Percentiles rank a stretch among this genome's conserved stretches.
Conservation (phyloP, 2,113 vertebrate species). For the Thamnaconus septentrionalis region DNA sequence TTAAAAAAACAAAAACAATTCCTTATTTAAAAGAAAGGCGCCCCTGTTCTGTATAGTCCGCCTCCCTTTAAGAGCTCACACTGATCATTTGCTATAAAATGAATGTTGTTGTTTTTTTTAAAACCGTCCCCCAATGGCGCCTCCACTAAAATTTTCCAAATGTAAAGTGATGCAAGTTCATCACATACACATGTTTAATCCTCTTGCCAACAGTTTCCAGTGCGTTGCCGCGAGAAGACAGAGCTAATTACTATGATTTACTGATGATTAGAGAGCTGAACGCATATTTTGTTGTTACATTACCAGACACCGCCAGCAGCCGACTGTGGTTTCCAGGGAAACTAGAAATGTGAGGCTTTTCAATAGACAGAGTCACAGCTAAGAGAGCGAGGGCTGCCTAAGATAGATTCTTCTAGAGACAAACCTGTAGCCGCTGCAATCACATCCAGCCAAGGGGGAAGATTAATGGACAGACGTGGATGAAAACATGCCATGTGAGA, state of each 20-base stretch:
- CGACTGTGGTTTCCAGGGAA: slow-evolving; percentile 81
- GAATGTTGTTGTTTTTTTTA: slow-evolving; percentile 10
- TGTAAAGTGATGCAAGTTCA: slow-evolving; percentile 9
- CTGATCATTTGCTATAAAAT: slow-evolving; percentile 13
- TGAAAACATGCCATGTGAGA: slow-evolving; percentile 23
- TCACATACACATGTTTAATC: slow-evolving; percentile 30
- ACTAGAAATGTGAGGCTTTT: slow-evolving; percentile 81
- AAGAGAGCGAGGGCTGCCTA: slow-evolving; percentile 75
- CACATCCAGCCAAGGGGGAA: slow-evolving; percentile 49
- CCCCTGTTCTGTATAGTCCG: slow-evolving; percentile 9
- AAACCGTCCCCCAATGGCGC: background rate
- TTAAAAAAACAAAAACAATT: too few relatives aligned
- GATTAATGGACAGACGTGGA: slow-evolving; percentile 34
- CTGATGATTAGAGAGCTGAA: slow-evolving; percentile 65
- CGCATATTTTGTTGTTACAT: slow-evolving; percentile 71
- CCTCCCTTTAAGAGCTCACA: background rate
- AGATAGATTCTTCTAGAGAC: slow-evolving; percentile 79
- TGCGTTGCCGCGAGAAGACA: slow-evolving; percentile 59
- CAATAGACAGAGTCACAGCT: slow-evolving; percentile 71
- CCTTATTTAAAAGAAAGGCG: slow-evolving; percentile 1
- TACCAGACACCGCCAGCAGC: slow-evolving; percentile 74
- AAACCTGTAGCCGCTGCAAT: slow-evolving; percentile 68
- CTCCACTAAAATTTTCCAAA: background rate
- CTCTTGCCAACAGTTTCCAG: slow-evolving; percentile 12
- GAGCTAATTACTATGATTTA: slow-evolving; percentile 71